Percentiles rank a stretch among this genome's conserved stretches.
These are phyloP conservation scores for Pseudochirops corinnae DNA, from an alignment of 2,797 vertebrate genomes.

Conservation along the genomic window DNA sequence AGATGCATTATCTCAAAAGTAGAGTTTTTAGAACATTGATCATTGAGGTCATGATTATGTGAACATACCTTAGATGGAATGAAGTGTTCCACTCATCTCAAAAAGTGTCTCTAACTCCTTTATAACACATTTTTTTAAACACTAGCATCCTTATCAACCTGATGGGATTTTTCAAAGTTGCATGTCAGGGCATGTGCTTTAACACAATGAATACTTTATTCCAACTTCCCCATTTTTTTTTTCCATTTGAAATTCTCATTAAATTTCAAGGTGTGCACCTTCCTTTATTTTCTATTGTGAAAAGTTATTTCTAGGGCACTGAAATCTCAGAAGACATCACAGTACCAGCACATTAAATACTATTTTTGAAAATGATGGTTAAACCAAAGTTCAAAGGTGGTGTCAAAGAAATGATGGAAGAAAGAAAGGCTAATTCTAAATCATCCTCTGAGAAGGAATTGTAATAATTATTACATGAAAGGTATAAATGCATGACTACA, in stretches of 20 bases:
- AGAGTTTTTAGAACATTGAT: neutral
- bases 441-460: slow-evolving; percentile 38
- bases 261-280: slow-evolving; percentile 56
- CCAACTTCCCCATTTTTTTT: neutral
- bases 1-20: neutral
- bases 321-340: slow-evolving; percentile 70
- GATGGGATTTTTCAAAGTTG: slow-evolving; percentile 45
- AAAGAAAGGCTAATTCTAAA: slow-evolving; percentile 33
- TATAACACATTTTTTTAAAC: slow-evolving; percentile 54
- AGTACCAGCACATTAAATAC: slow-evolving; percentile 41
- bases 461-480: slow-evolving; percentile 59
- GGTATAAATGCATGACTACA: slow-evolving; percentile 43
- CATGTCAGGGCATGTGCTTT: slow-evolving; percentile 56
- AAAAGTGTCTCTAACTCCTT: neutral
- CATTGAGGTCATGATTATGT: neutral
- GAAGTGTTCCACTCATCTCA: neutral
- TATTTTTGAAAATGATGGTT: slow-evolving; percentile 43
- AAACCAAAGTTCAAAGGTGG: slow-evolving; percentile 56
- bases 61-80: neutral
- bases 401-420: slow-evolving; percentile 22
- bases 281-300: slow-evolving; percentile 59
- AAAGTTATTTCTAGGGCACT: slow-evolving; percentile 67
- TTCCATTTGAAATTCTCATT: slow-evolving; percentile 57
- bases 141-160: slow-evolving; percentile 49
- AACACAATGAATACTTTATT: slow-evolving; percentile 67